These are phyloP conservation scores for Oscheius sp. DNA, from an alignment of 2,888 invertebrate species.

Conservation along the genomic window DNA sequence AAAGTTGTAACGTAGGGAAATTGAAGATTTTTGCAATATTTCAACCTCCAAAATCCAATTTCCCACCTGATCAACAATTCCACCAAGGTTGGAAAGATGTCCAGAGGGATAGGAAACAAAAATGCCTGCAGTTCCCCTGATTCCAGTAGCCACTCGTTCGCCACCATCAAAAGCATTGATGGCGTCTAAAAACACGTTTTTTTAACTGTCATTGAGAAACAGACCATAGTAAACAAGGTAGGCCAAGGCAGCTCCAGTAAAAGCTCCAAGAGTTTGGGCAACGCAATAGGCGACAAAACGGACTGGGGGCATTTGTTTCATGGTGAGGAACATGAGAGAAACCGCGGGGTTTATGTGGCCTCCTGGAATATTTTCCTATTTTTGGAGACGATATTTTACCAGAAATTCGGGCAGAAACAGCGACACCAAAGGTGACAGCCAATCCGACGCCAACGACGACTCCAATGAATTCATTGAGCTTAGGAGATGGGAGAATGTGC, in stretches of 20 bases:
- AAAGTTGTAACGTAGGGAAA: no score
- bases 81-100: conserved; percentile 74
- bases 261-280: conserved; percentile 77
- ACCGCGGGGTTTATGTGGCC: conserved; percentile 77
- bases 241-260: conserved; percentile 76
- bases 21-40: conserved; percentile 10
- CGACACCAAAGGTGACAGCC: conserved; percentile 76
- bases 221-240: conserved; percentile 76
- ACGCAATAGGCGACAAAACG: conserved; percentile 74
- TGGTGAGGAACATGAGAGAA: conserved; percentile 74
- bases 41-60: background rate
- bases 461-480: conserved; percentile 71
- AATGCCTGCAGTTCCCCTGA: conserved; percentile 77
- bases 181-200: no score
- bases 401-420: conserved; percentile 75
- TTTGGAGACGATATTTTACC: conserved; percentile 61
- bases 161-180: conserved; percentile 75
- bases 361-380: conserved; percentile 70
- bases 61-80: conserved; percentile 77
- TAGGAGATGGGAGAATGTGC: conserved; percentile 71
- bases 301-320: conserved; percentile 74
- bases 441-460: conserved; percentile 76
- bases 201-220: no score
- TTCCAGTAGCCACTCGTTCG: conserved; percentile 65
- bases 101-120: conserved; percentile 77